A percentile compares a stretch with the other conserved stretches of the same genome.
Evolutionary conservation across 2,888 invertebrate genomes (phyloP).

Genomic region (Tortricodes alternella): DNA sequence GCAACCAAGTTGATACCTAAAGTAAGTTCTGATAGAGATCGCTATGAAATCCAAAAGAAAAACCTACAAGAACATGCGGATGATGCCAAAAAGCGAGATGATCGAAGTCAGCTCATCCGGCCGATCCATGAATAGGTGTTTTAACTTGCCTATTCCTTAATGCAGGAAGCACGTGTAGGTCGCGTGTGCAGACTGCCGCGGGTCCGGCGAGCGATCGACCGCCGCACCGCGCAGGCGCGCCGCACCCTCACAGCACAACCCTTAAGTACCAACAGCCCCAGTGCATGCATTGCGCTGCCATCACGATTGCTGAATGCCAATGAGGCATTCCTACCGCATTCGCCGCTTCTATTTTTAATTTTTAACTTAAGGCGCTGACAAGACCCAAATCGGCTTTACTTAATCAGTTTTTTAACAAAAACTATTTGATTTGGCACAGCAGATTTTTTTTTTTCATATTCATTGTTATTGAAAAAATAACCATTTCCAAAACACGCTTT

Average conservation of each 20-base stretch:
- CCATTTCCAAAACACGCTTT: too few relatives aligned
- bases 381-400: too few relatives aligned
- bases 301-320: constrained; percentile 32
- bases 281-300: constrained; percentile 15
- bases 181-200: constrained; percentile 57
- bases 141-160: constrained; percentile 31
- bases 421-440: too few relatives aligned
- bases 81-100: constrained; percentile 2
- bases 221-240: constrained; percentile 66
- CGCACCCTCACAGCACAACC: constrained; percentile 25
- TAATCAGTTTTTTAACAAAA: too few relatives aligned
- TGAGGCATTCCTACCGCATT: not conserved
- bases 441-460: too few relatives aligned
- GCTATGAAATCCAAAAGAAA: not conserved
- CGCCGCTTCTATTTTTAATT: not conserved
- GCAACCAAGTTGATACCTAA: not conserved
- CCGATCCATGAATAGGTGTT: constrained; percentile 27
- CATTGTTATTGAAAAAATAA: too few relatives aligned
- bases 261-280: constrained; percentile 17
- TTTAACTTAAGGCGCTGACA: too few relatives aligned
- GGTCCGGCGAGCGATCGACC: constrained; percentile 61
- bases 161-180: constrained; percentile 62
- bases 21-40: not conserved
- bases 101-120: constrained; percentile 2
- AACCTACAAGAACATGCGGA: constrained; percentile 11